Base-by-base conservation (phyloP, 2,113 vertebrate genomes). In the Sapajus apella region DNA sequence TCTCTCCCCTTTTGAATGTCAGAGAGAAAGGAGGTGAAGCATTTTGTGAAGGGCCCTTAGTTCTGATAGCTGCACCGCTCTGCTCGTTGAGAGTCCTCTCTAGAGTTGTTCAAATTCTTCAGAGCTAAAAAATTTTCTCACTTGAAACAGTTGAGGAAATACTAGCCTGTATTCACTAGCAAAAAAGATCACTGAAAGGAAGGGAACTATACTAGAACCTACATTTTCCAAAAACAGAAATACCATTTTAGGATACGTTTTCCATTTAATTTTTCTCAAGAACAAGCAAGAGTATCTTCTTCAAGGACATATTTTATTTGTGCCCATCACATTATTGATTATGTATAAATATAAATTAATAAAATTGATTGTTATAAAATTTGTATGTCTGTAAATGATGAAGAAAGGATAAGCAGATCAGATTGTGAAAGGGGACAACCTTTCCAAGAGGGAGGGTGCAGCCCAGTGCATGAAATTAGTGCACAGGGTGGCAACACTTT, bases 41-140 rank as follows among this genome's bases (percentile, higher is more conserved):
- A 37, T 56, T 81, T 77, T 58, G 1, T 94, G 79, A 92, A 92
- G 84, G 64, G 43, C 20, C 18, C 50, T 95, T 55, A 4, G 35
- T 40, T 18, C 70, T 96, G 87, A 90, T 58, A 91, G 40, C 81
- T 88, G 21, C 5, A n/a, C 55, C 68, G 13, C 18, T 96, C 27
- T 82, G 18, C 11, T 88, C 13, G 25, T 6, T 92, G 17, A 97
- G 75, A 91, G 80, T 64, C 20, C 79, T 95, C 47, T 77, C 40
- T 66, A 32, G 27, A 93, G 43, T 77, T 75, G 61, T 87, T 94
- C 47, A 75, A 25, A 82, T 94, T 95, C 84, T 93, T 97, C 81
- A 94, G 7, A 93, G 23, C 30, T 94, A 8, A 97, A 89, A 93
- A 56, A 12, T 64, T 92, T 86, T 61, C 70, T 92, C 73, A 77